A percentile compares a stretch with the other conserved stretches of the same genome.
Conservation (phyloP, 2,888 invertebrate species). For the Smittia aterrima region DNA sequence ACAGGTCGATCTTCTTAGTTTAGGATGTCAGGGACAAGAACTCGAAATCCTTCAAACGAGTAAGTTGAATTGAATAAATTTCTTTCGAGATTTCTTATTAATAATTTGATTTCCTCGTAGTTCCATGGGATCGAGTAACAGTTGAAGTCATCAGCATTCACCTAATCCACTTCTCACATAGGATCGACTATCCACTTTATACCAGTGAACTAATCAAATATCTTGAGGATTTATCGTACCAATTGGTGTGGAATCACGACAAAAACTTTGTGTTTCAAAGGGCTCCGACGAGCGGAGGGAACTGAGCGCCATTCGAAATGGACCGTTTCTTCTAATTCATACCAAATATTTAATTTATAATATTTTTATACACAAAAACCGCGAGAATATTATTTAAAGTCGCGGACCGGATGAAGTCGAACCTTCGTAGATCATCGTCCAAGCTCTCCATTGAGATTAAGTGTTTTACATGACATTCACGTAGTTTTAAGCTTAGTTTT, state of each 20-base stretch:
- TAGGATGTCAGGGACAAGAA: conserved; percentile 56
- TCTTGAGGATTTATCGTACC: conserved; percentile 27
- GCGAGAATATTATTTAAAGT: background rate
- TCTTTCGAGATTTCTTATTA: background rate
- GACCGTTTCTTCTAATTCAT: conserved; percentile 20
- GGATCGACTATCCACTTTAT: conserved; percentile 26
- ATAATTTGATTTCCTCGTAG: background rate
- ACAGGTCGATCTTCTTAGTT: conserved; percentile 66
- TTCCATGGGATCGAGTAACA: conserved; percentile 29
- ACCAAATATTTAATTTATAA: conserved; percentile 39
- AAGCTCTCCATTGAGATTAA: background rate
- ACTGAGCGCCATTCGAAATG: background rate
- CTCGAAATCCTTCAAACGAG: conserved; percentile 38
- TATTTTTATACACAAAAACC: background rate
- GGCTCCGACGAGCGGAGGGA: background rate
- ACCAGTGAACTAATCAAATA: conserved; percentile 31
- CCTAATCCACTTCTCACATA: conserved; percentile 35
- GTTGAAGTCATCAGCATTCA: conserved; percentile 39
- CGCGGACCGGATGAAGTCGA: background rate
- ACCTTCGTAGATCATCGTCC: background rate
- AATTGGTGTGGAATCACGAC: conserved; percentile 37
- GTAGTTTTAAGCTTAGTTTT: background rate
- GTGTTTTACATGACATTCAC: conserved; percentile 4
- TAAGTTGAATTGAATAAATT: conserved; percentile 19
- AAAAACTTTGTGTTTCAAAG: conserved; percentile 34